Base-by-base conservation (phyloP, 1,140 invertebrate species). In the Drosophila sturtevanti region DNA sequence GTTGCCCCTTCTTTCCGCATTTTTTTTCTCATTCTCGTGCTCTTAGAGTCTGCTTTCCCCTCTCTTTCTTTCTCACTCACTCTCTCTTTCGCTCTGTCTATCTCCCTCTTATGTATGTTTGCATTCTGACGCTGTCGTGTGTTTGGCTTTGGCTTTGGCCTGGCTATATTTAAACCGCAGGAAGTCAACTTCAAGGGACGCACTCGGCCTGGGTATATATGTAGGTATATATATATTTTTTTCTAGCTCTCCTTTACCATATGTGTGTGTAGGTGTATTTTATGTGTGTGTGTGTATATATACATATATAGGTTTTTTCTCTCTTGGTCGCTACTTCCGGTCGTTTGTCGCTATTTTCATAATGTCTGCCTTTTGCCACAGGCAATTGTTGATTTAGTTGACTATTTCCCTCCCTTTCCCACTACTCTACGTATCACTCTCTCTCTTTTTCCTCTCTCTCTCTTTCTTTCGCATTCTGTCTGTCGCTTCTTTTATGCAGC, bases 301-400 rank as follows among this genome's bases (percentile, higher is more conserved):
- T 31, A 44, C 44, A 41, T 12, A 35, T n/a, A n/a, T n/a, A 10
- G 12, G 59, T 38, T 31, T 54, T 65, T 48, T 59, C 31, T 69
- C 68, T 77, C 74, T 34, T 71, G 63, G 66, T 55, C 76, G 69
- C 76, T 44, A 87, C 79, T 89, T 87, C 82, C 82, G 76, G 68
- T 89, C 84, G 82, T 89, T 89, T 87, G 82, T 87, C 84, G 84
- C 82, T 68, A 79, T 89, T 87, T 89, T 79, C 81, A 89, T 87
- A 89, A 82, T 79, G 68, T 75, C 82, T 68, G 54, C 63, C 67
- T 77, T 71, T 68, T 64, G 72, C 54, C 44, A 54, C 67, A 65
- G 68, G 68, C 86, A 68, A 81, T 87, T 86, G 81, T 87, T 81
- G 78, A 87, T 87, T 87, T 70, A 77, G 68, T 78, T 81, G 56